These are phyloP conservation scores for Caradrina clavipalpis DNA, from an alignment of 2,888 invertebrate species.

Conservation along the genomic window DNA sequence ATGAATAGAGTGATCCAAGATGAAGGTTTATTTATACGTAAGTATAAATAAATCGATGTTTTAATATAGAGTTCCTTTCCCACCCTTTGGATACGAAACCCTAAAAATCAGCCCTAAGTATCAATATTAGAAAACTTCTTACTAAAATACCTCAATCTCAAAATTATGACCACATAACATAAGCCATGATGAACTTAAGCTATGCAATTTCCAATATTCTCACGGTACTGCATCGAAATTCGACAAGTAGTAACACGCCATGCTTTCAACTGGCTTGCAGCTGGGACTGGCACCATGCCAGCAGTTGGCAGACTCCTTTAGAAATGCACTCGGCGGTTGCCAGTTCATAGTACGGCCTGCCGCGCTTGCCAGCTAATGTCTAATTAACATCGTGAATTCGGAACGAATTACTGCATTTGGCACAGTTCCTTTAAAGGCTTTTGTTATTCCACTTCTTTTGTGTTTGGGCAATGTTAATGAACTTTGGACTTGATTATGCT, in stretches of 20 bases:
- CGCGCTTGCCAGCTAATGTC: conserved; percentile 47
- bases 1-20: too few species aligned
- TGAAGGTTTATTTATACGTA: too few species aligned
- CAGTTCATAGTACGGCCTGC: conserved; percentile 48
- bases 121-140: not conserved
- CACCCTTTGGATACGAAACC: too few species aligned
- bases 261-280: conserved; percentile 38
- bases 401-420: conserved; percentile 54
- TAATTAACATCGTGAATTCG: conserved; percentile 54
- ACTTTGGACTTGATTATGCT: conserved; percentile 8
- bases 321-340: conserved; percentile 41
- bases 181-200: not conserved
- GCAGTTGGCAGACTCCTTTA: conserved; percentile 42
- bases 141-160: not conserved
- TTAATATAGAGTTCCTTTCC: too few species aligned
- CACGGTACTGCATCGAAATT: conserved; percentile 27
- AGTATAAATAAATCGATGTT: too few species aligned
- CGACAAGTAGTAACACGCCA: conserved; percentile 22
- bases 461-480: conserved; percentile 17
- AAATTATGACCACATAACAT: not conserved
- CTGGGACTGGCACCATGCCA: conserved; percentile 57
- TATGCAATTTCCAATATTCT: conserved; percentile 21
- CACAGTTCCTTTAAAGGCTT: conserved; percentile 37
- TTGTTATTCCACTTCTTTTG: conserved; percentile 19
- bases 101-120: too few species aligned